phyloP scores from a whole-genome alignment of 2,797 vertebrate genomes.

The Lophius americanus region DNA sequence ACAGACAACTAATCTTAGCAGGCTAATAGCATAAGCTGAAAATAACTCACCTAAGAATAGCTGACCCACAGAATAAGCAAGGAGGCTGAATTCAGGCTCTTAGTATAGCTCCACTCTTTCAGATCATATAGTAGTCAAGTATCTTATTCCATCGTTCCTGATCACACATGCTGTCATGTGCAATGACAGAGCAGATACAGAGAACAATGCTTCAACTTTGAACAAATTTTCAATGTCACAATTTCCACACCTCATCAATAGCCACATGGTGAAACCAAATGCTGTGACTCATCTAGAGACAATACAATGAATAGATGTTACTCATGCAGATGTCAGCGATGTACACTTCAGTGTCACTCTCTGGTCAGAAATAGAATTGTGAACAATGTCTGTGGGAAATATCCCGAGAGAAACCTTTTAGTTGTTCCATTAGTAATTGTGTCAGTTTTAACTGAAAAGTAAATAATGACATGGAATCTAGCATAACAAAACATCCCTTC shows the following conservation, averaged over 20 bases:
- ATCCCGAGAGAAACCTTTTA: constrained; percentile 63
- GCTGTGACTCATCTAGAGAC: constrained; percentile 76
- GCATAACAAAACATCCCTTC: constrained; percentile 65
- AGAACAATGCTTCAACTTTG: constrained; percentile 29
- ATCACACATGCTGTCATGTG: constrained; percentile 19
- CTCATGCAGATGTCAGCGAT: constrained; percentile 73
- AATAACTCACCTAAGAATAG: constrained; percentile 99
- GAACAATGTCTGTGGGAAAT: constrained; percentile 55
- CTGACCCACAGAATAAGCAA: constrained; percentile 97
- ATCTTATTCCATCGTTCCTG: neutral
- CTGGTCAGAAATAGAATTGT: constrained; percentile 69
- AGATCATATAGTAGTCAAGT: too few species aligned
- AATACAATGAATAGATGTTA: constrained; percentile 71
- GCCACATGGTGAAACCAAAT: constrained; percentile 35
- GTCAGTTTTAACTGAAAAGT: constrained; percentile 71
- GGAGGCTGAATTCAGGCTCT: constrained; percentile 72
- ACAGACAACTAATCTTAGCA: constrained; percentile 97
- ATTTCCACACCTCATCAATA: constrained; percentile 52
- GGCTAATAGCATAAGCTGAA: constrained; percentile 96
- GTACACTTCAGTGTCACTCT: constrained; percentile 59
- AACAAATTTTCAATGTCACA: constrained; percentile 19
- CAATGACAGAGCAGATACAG: constrained; percentile 22
- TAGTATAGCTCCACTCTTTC: constrained; percentile 35
- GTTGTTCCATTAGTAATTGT: constrained; percentile 59
- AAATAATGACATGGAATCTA: constrained; percentile 61